Percentiles rank a stretch among this genome's conserved stretches.
Conservation (phyloP, 1,140 invertebrate species). For the Acyrthosiphon pisum region DNA sequence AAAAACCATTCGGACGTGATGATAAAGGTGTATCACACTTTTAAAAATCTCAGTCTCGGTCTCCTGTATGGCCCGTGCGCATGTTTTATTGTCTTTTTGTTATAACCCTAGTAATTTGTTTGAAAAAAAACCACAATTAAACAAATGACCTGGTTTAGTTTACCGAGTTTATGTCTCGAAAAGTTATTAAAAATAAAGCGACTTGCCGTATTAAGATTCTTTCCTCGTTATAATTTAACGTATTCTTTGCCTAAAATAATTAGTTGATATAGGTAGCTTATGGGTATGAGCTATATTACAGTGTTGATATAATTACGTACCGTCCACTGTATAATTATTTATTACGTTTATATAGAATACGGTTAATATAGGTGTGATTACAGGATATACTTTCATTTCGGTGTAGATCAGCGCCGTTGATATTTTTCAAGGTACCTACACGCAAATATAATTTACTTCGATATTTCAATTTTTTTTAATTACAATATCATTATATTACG, state of each 20-base stretch:
- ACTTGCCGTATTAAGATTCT: not conserved
- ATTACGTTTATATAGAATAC: not conserved
- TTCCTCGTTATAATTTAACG: constrained; percentile 6
- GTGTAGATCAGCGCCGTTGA: not conserved
- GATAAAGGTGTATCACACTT: not conserved
- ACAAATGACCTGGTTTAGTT: constrained; percentile 14
- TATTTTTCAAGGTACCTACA: constrained; percentile 6
- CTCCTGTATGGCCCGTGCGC: too few species aligned
- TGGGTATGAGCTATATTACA: not conserved
- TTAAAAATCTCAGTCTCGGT: not conserved
- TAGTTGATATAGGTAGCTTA: not conserved
- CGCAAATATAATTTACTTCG: not conserved
- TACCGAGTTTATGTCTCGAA: not conserved
- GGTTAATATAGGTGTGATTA: constrained; percentile 6
- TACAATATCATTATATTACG: not conserved
- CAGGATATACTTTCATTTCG: constrained; percentile 22
- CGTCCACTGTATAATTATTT: constrained; percentile 7
- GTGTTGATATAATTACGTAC: constrained; percentile 7
- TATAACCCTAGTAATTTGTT: not conserved
- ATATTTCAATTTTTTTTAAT: constrained; percentile 1
- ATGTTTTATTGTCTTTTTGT: not conserved
- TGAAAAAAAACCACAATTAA: not conserved
- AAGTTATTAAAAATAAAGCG: not conserved
- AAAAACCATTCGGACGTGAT: not conserved
- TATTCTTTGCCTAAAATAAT: constrained; percentile 19